A percentile compares a stretch with the other conserved stretches of the same genome.
These are phyloP conservation scores for Venustoraphidia nigricollis DNA, from an alignment of 2,888 invertebrate genomes.

Conservation along the genomic window DNA sequence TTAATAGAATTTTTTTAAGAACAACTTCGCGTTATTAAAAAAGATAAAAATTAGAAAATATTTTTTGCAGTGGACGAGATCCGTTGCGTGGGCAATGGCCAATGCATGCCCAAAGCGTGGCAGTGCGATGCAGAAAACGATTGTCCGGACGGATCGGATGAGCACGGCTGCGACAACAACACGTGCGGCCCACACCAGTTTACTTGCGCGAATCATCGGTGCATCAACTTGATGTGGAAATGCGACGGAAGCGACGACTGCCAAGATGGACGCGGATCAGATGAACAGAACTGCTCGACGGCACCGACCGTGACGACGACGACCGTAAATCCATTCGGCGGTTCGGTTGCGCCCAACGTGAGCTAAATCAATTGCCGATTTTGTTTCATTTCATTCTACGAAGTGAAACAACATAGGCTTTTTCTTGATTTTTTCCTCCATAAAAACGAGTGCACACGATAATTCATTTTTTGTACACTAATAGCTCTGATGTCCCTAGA, in stretches of 20 bases:
- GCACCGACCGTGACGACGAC: constrained; percentile 19
- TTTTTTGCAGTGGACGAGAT: constrained; percentile 32
- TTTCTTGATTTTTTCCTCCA: too few relatives aligned
- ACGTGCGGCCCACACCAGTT: constrained; percentile 61
- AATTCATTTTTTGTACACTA: too few relatives aligned
- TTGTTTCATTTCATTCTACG: too few relatives aligned
- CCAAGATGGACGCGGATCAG: constrained; percentile 43
- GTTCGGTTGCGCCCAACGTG: too few relatives aligned
- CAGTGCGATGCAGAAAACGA: constrained; percentile 72
- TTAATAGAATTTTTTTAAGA: too few relatives aligned
- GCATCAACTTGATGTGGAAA: constrained; percentile 40
- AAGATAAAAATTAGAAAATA: constrained; percentile 5
- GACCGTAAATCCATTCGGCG: constrained; percentile 13
- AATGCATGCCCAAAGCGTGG: constrained; percentile 61
- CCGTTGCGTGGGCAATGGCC: constrained; percentile 34
- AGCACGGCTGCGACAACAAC: constrained; percentile 47
- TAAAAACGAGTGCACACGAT: too few relatives aligned
- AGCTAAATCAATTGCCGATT: too few relatives aligned
- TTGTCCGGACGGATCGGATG: constrained; percentile 60
- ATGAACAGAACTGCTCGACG: constrained; percentile 54
- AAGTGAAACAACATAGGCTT: too few relatives aligned
- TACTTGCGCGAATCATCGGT: constrained; percentile 41
- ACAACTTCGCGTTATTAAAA: not conserved
- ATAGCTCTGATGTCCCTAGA: too few relatives aligned
- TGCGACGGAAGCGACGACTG: constrained; percentile 58